Base-by-base conservation (phyloP, 2,888 invertebrate species). In the Acanthosoma haemorrhoidale region DNA sequence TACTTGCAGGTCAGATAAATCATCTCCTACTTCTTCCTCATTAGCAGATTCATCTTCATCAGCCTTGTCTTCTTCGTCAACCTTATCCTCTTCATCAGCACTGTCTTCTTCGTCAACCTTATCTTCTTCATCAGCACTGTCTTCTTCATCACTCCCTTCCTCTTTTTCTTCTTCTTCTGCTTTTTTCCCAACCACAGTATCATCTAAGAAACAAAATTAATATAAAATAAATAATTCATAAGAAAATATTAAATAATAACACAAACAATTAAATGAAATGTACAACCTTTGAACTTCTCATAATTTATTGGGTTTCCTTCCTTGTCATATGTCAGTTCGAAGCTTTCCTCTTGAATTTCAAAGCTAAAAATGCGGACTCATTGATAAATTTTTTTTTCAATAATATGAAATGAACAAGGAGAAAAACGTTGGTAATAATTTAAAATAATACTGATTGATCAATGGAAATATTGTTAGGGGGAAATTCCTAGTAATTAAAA, bases 1-100 rank as follows among this genome's bases (percentile, higher is more conserved):
- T 32, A 81, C 82, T 73, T 80, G 83, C n/a, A 84, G 78, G 77
- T 85, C 85, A 13, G 82, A 81, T 11, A 83, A 78, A 77, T 80
- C 76, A 76, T 81, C 80, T 72, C 78, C 78, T 21, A 77, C 77
- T 16, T 71, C 74, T 29, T 70, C 72, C 31, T 69, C 71, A 16
- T 69, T 71, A n/a, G n/a, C n/a, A 11, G 61, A 36, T 13, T 68
- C 67, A 11, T 60, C 61, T 21, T 60, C 21, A 25, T 73, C 70
- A 70, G 71, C 71, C 11, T 58, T 68, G n/a, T 73, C 60, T 21
- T 72, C 66, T 38, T 74, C 67, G 31, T 68, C 60, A 18, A 13
- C 15, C 2, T 63, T 36, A 15, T 69, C 69, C 2, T 66, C 61
- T 13, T 61, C 25, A 29, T 71, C 69, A 69, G 68, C 72, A n/a